These are phyloP conservation scores for Nothocercus nigrocapillus DNA, from an alignment of 2,113 vertebrate species.

Conservation along the genomic window DNA sequence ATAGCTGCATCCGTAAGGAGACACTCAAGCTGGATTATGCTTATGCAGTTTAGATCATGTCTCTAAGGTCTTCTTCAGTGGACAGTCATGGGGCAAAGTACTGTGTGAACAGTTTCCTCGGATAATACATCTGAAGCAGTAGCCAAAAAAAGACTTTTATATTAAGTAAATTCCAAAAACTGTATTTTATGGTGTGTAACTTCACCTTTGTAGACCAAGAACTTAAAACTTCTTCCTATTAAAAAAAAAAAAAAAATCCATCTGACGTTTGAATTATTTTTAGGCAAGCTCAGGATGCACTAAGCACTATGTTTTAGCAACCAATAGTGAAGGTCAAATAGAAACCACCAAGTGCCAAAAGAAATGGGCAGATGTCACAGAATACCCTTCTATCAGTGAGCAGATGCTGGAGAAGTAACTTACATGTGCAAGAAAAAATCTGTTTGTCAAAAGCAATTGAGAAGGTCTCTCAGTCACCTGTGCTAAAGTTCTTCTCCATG, in stretches of 20 bases:
- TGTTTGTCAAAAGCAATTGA: background rate
- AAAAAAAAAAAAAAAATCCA: background rate
- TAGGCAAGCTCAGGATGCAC: background rate
- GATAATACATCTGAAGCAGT: background rate
- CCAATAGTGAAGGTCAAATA: background rate
- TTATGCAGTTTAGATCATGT: background rate
- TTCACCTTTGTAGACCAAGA: background rate
- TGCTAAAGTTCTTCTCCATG: background rate
- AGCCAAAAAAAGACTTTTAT: background rate
- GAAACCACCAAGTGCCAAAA: background rate
- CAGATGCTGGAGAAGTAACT: background rate
- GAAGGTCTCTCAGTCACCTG: accelerated
- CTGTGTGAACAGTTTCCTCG: background rate
- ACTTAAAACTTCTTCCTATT: background rate
- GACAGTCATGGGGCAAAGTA: background rate
- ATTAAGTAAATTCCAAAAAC: background rate
- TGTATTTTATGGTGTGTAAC: accelerated
- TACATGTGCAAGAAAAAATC: background rate
- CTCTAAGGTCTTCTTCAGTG: background rate
- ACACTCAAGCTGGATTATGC: background rate
- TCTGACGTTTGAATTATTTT: background rate
- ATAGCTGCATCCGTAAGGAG: background rate
- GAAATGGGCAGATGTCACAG: background rate
- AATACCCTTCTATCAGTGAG: background rate
- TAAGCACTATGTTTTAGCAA: background rate